A percentile compares a stretch with the other conserved stretches of the same genome.
These are phyloP conservation scores for Bufotes viridis DNA, from an alignment of 2,797 vertebrate genomes.

Conservation along the genomic window DNA sequence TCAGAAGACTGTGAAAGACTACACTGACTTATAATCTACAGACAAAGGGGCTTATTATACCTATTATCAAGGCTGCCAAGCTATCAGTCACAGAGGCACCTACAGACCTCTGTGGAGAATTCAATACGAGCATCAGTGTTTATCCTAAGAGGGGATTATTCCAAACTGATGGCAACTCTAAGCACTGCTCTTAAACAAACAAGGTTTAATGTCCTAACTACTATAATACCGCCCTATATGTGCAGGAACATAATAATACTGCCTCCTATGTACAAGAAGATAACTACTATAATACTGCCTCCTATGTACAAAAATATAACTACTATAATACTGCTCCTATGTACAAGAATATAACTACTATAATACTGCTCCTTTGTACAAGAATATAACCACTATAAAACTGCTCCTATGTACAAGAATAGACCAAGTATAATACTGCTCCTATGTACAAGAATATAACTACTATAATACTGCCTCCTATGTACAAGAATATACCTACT, in stretches of 20 bases:
- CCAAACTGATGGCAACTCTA: background rate
- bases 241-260: background rate
- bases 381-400: slow-evolving; percentile 2
- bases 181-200: background rate
- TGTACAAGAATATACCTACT: background rate
- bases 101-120: background rate
- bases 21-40: background rate
- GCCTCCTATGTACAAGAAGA: background rate
- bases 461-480: background rate
- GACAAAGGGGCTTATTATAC: background rate
- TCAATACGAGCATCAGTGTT: background rate
- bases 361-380: slow-evolving; percentile 1
- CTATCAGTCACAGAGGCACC: background rate
- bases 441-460: background rate
- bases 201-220: background rate
- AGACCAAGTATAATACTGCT: background rate
- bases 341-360: background rate
- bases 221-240: background rate
- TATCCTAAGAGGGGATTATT: background rate
- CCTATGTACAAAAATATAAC: background rate
- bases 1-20: background rate
- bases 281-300: background rate
- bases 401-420: background rate
- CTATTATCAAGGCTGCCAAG: background rate
- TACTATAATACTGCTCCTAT: background rate